These are phyloP conservation scores for Drosophila siamana DNA, from an alignment of 2,888 invertebrate species.

Conservation along the genomic window DNA sequence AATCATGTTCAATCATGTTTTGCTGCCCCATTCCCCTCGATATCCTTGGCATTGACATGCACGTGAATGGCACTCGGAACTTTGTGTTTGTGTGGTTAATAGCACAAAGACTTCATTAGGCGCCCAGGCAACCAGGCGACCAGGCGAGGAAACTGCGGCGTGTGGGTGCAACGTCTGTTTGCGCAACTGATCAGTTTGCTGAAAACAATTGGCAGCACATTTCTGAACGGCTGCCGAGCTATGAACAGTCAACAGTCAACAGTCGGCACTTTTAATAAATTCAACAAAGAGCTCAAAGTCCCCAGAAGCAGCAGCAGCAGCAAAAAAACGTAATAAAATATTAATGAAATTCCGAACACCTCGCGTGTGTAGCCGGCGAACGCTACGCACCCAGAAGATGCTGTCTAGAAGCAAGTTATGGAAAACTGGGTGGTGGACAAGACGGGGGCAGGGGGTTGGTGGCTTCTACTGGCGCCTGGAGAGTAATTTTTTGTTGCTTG, in stretches of 20 bases:
- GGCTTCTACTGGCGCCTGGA: conserved; percentile 66
- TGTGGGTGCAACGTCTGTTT: no score
- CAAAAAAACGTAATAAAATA: conserved; percentile 77
- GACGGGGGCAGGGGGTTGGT: conserved; percentile 3
- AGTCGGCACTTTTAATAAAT: conserved; percentile 70
- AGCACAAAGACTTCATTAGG: conserved; percentile 58
- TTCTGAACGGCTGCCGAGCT: conserved; percentile 30
- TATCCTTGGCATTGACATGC: conserved; percentile 35
- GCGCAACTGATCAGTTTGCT: conserved; percentile 39
- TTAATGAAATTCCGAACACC: conserved; percentile 84
- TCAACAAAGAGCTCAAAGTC: conserved; percentile 49
- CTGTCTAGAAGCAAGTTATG: conserved; percentile 12
- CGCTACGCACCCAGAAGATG: conserved; percentile 33
- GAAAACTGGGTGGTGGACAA: background rate
- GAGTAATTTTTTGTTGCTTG: conserved; percentile 69
- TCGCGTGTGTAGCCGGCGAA: conserved; percentile 43
- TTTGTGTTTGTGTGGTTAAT: conserved; percentile 51
- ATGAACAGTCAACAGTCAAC: conserved; percentile 43
- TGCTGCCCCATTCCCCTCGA: conserved; percentile 26
- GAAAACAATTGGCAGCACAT: conserved; percentile 22
- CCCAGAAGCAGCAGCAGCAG: background rate
- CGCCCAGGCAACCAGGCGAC: no score
- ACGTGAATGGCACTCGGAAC: conserved; percentile 41
- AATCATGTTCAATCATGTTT: conserved; percentile 65
- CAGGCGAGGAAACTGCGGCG: no score